A percentile compares a stretch with the other conserved stretches of the same genome.
Conservation (phyloP, 2,113 vertebrate species). For the Pogona vitticeps region DNA sequence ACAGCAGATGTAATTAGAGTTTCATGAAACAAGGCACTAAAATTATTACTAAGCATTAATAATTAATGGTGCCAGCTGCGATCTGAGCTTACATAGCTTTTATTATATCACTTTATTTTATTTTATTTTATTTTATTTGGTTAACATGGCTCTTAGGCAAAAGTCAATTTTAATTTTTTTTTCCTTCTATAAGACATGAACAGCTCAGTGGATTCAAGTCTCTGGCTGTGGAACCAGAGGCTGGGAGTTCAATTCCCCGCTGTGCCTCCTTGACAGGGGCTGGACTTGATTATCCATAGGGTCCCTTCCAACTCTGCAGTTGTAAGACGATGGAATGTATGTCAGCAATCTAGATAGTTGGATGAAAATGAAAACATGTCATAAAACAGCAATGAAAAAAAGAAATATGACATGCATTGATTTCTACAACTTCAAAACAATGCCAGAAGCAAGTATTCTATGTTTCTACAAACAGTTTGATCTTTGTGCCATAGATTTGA, state of each 20-base stretch:
- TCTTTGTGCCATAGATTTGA: constrained; percentile 8
- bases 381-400: constrained; percentile 24
- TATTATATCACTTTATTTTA: background rate
- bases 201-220: too few relatives aligned
- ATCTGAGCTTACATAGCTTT: background rate
- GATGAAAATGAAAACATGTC: constrained; percentile 15
- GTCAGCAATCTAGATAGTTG: background rate
- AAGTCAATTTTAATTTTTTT: background rate
- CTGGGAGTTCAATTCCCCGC: too few relatives aligned
- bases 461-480: constrained; percentile 12
- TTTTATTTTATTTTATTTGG: constrained; percentile 4
- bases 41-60: constrained; percentile 20
- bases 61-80: constrained; percentile 4
- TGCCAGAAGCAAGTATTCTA: constrained; percentile 8
- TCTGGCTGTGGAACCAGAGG: too few relatives aligned
- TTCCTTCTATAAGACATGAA: background rate
- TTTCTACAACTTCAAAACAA: background rate
- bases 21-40: constrained; percentile 1
- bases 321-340: background rate
- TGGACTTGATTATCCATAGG: too few relatives aligned
- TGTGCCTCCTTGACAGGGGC: too few relatives aligned
- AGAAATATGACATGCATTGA: background rate
- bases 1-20: background rate
- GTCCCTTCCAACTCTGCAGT: too few relatives aligned
- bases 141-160: background rate